Evolutionary conservation across 2,113 vertebrate species (phyloP).

Genomic region (Myrmecophaga tridactyla): DNA sequence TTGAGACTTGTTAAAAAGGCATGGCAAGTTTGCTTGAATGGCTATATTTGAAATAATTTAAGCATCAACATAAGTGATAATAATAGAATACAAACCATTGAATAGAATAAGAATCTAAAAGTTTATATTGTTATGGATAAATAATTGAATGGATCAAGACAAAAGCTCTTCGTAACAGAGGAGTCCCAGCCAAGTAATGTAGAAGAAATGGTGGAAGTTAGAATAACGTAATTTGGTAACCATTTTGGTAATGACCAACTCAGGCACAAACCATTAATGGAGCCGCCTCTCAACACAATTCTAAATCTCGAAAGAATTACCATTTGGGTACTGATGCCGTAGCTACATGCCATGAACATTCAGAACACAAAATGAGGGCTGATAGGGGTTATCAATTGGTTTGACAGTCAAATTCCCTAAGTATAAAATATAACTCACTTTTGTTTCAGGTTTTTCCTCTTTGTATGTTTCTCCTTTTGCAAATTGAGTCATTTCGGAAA

Average conservation of each 20-base stretch:
- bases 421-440: neutral
- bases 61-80: neutral
- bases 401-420: neutral
- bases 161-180: neutral
- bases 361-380: neutral
- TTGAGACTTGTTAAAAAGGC: neutral
- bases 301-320: neutral
- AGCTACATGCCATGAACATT: neutral
- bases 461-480: neutral
- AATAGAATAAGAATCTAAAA: neutral
- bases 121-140: neutral
- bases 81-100: neutral
- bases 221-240: neutral
- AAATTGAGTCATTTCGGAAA: constrained; percentile 92
- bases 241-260: neutral
- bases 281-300: neutral
- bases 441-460: neutral
- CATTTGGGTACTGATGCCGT: neutral
- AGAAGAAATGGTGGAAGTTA: neutral
- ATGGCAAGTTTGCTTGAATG: neutral
- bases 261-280: neutral
- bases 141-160: neutral
- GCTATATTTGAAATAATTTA: neutral
- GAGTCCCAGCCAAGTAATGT: neutral
- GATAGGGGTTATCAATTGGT: neutral